Percentiles rank a stretch among this genome's conserved stretches.
These are phyloP conservation scores for Euphonia xanthogaster DNA, from an alignment of 2,797 vertebrate species.

Conservation along the genomic window DNA sequence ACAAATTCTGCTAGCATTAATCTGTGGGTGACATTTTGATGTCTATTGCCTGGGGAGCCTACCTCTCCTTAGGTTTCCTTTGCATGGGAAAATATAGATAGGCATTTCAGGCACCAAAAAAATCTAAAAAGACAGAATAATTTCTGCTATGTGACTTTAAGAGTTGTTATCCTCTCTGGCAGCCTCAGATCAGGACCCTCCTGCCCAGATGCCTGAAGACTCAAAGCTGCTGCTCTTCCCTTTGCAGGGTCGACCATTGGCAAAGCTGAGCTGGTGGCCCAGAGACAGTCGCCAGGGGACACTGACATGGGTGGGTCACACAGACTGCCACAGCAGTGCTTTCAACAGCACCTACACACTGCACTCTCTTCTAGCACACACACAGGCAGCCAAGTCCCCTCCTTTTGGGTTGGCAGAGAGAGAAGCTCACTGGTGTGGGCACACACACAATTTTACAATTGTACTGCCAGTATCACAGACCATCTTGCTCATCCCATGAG, in stretches of 20 bases:
- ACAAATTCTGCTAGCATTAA: not conserved
- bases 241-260: accelerated
- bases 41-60: not conserved
- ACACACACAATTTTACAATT: too few species aligned
- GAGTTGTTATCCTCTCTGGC: not conserved
- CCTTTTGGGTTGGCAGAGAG: not conserved
- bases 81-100: not conserved
- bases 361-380: not conserved
- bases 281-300: not conserved
- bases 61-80: not conserved
- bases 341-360: accelerated
- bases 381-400: not conserved
- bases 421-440: not conserved
- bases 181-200: not conserved
- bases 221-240: accelerated
- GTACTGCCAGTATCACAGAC: not conserved
- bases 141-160: not conserved
- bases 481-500: accelerated
- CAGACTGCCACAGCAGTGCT: not conserved
- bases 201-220: not conserved
- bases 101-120: not conserved
- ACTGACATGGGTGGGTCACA: not conserved
- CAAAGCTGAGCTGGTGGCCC: not conserved
- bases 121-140: not conserved
- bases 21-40: not conserved